phyloP scores from a whole-genome alignment of 2,797 vertebrate species.

The Adrianichthys oophorus region DNA sequence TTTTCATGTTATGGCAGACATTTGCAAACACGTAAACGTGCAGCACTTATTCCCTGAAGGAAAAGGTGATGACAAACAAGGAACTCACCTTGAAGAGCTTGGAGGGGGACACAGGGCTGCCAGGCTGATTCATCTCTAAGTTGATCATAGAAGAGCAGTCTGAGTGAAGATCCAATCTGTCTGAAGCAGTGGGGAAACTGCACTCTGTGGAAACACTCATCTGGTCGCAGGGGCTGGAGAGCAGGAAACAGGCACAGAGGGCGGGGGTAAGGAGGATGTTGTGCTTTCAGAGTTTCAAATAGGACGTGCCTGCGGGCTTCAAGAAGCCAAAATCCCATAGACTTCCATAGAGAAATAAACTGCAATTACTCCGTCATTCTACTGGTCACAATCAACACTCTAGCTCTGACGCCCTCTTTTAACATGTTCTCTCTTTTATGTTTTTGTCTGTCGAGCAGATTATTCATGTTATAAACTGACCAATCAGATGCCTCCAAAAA shows the following conservation, averaged over 20 bases:
- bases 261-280: slow-evolving; percentile 38
- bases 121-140: slow-evolving; percentile 58
- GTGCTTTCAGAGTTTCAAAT: slow-evolving; percentile 31
- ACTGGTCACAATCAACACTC: too few relatives aligned
- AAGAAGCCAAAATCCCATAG: too few relatives aligned
- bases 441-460: too few relatives aligned
- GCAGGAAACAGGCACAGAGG: slow-evolving; percentile 43
- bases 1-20: neutral
- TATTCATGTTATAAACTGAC: too few relatives aligned
- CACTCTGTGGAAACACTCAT: slow-evolving; percentile 70
- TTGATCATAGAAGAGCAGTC: slow-evolving; percentile 59
- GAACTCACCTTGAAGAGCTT: slow-evolving; percentile 63
- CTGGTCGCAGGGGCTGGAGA: slow-evolving; percentile 71
- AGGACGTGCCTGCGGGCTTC: too few relatives aligned
- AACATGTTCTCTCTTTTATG: too few relatives aligned
- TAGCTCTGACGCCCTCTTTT: too few relatives aligned
- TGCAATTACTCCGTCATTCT: too few relatives aligned
- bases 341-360: too few relatives aligned
- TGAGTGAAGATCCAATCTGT: slow-evolving; percentile 42
- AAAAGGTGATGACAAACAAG: neutral
- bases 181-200: slow-evolving; percentile 52
- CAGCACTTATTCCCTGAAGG: neutral
- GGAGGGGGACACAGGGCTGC: slow-evolving; percentile 43
- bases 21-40: neutral
- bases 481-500: too few relatives aligned